Evolutionary conservation across 2,113 vertebrate species (phyloP), one percentile per base, ranked within the genome.

Genomic region (Sprattus sprattus): DNA sequence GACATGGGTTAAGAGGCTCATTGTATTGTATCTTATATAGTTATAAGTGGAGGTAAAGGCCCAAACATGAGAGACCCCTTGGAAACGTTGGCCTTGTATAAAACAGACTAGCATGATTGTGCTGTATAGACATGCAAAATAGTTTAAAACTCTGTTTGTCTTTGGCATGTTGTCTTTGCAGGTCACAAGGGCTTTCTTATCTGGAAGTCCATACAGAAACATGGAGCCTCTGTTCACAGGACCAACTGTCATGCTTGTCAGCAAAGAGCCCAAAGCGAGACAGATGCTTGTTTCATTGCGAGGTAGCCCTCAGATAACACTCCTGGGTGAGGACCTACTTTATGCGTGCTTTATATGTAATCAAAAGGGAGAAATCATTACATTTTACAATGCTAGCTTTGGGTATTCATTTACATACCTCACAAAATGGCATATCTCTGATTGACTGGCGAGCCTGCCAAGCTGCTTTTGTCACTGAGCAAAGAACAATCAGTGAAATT

Each of bases 141-240:
- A 25, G 28, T 28, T 67, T 71, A 32, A 28, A 71, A 32, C 82
- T 20, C 52, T 10, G 28, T 45, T 22, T 75, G 15, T 87, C 83
- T 10, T 88, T 16, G 85, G 22, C 54, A 46, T 39, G 0, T 80
- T 0, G 0, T 88, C 6, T 81, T 44, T 88, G 8, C 92, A 99
- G 98, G 91, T 98, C 0, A 45, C 94, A 20, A 95, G 85, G 82
- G 94, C 96, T 0, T 95, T 95, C 86, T 90, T 99, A 67, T 89
- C 85, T 0, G 89, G 93, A 84, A 96, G 96, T 60, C 88, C 93
- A 46, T 96, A 96, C 87, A 85, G 81, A 86, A 96, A 95, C 25
- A 93, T 99, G 89, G 89, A 95, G 45, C 96, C 97, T 22, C 94
- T 99, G 45, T 96, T 99, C 11, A 89, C 96, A 81, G 96, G 95